phyloP scores from a whole-genome alignment of 2,113 vertebrate species.

The Alosa alosa region DNA sequence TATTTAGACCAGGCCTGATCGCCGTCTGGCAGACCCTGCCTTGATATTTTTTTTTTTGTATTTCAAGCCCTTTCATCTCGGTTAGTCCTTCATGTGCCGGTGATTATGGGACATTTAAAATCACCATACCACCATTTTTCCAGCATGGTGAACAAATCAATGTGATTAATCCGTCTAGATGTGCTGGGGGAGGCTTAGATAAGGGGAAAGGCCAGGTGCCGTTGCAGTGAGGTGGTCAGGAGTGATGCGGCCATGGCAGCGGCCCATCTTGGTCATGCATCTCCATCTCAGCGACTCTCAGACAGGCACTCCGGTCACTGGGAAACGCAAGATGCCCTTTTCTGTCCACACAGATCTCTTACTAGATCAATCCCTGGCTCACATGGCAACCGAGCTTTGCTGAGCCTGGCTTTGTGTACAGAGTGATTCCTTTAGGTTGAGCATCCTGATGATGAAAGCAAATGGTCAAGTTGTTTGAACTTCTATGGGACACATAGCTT shows the following conservation, averaged over 20 bases:
- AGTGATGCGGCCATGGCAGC: background rate
- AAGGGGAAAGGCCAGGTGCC: background rate
- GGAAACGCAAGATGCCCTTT: background rate
- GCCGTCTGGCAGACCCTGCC: conserved; percentile 8
- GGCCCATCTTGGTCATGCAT: background rate
- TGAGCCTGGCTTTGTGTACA: background rate
- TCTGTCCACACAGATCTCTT: background rate
- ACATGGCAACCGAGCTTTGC: background rate
- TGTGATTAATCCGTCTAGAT: background rate
- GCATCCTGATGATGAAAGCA: background rate
- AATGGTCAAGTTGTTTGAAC: background rate
- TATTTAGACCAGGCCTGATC: background rate
- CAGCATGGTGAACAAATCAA: background rate
- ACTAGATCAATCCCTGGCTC: background rate
- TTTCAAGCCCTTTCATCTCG: background rate
- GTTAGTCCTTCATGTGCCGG: background rate
- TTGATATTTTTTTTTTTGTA: background rate
- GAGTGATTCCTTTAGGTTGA: background rate
- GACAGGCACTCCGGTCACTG: background rate
- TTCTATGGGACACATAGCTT: background rate
- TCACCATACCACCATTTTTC: background rate
- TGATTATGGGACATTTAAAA: background rate
- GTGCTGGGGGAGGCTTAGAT: background rate
- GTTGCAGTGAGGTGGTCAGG: background rate
- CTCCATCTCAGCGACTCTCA: background rate